Conservation (phyloP, 2,113 vertebrate genomes). For the Suricata suricatta region DNA sequence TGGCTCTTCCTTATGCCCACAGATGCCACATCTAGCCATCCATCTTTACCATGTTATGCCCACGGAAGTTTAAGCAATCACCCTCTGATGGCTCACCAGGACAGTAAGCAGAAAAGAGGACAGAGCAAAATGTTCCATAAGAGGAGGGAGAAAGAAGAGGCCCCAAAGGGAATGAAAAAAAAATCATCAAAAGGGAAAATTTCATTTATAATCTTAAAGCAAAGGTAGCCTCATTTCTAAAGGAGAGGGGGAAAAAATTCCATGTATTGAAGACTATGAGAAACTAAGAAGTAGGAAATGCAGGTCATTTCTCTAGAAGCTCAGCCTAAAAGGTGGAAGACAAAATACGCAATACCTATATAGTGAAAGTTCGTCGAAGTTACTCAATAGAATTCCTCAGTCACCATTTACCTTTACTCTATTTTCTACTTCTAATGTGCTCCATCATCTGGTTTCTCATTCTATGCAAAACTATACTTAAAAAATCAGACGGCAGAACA, state of each 20-base stretch:
- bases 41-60: neutral
- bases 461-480: neutral
- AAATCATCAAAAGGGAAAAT: neutral
- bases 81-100: neutral
- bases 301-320: neutral
- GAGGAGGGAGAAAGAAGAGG: neutral
- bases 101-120: neutral
- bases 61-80: neutral
- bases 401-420: neutral
- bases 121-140: neutral
- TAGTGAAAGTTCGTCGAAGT: neutral
- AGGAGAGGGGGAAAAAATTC: neutral
- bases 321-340: neutral
- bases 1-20: neutral
- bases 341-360: neutral
- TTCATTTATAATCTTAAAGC: neutral
- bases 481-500: neutral
- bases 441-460: conserved; percentile 6
- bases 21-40: neutral
- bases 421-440: neutral
- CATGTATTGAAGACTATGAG: neutral
- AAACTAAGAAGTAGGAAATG: conserved; percentile 24
- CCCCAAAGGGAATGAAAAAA: neutral
- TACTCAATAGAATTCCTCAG: neutral
- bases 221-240: neutral